Base-by-base conservation (phyloP, 2,113 vertebrate species). In the Holacanthus passer region DNA sequence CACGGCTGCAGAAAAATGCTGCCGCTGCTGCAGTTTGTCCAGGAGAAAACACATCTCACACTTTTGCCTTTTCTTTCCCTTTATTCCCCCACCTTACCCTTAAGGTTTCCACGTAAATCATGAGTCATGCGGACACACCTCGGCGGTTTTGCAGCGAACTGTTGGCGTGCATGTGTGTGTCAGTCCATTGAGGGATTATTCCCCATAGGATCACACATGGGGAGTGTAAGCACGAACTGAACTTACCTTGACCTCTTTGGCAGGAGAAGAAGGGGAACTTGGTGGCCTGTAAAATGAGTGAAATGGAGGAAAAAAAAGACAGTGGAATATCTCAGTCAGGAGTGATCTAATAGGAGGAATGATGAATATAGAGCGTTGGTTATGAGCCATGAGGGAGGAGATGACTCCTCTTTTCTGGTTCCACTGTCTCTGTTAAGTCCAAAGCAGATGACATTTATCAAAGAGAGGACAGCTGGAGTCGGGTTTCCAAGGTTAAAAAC, bases 161-260 rank as follows among this genome's bases (percentile, higher is more conserved):
- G 32, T 13, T 13, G 48, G 35, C 56, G 41, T 71, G 63, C 7
- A 12, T 43, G 32, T 48, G 27, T n/a, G 53, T 60, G 35, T 62
- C 20, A 67, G 52, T 20, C 69, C 27, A 35, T n/a, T 66, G 66
- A 80, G 66, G 56, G 83, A 88, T 80, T 78, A 68, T 29, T 63
- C 48, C 43, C 39, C 35, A 47, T 31, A 47, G 79, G 84, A 82
- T 81, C 68, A 58, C 83, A 65, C 79, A 31, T 11, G 53, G n/a
- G n/a, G 71, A 76, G 48, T 29, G 20, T n/a, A 19, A 65, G 73
- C 70, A 77, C 88, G 69, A 66, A 65, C 41, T 87, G 83, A 91
- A 87, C 70, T 88, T 81, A 85, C 88, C 87, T 89, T 88, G 83
- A 89, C 83, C 88, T 81, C 64, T 75, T 76, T 78, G 79, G 76